Evolutionary conservation across 2,797 vertebrate genomes (phyloP), one percentile per base, ranked within the genome.

Genomic region (Etheostoma nigrum): DNA sequence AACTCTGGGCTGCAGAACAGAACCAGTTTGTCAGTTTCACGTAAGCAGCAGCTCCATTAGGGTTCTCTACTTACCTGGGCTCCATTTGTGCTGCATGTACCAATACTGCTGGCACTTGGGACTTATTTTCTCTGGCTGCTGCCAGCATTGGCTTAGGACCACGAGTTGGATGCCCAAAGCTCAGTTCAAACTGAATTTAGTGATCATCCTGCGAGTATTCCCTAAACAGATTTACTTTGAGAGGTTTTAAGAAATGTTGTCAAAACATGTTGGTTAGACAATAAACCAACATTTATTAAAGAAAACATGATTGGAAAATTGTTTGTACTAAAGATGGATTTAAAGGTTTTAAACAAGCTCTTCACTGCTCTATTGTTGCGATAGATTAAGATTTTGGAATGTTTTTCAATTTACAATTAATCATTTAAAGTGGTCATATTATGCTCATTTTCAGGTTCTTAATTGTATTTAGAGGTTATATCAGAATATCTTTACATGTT

Each of bases 221-320:
- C 45, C 77, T 16, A 0, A 78, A 33, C 67, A 78, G 73, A 71
- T 77, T 77, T 69, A 60, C 42, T 66, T 54, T 74, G 15, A 36
- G 40, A 59, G 80, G 45, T 67, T 79, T 73, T 33, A 18, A 62
- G 59, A 63, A 72, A 67, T 68, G 54, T 80, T 79, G 66, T 79
- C 66, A 77, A 72, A 82, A 86, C 72, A 81, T 36, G 27, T 21
- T 16, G 25, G 15, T 51, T 44, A 65, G 59, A 74, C 51, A 63
- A 66, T 75, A 40, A 48, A 81, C 23, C 21, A 42, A 68, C 2
- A 11, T 68, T 57, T 62, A 64, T 60, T 67, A 58, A 68, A 73
- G 54, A 2, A 44, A 76, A 69, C 21, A 3, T 9, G 3, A 30
- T 9, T 30, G 36, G 8, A 60, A 49, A 48, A 60, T n/a, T 10